A percentile compares a stretch with the other conserved stretches of the same genome.
Evolutionary conservation across 2,113 vertebrate genomes (phyloP).

Genomic region (Charina bottae): DNA sequence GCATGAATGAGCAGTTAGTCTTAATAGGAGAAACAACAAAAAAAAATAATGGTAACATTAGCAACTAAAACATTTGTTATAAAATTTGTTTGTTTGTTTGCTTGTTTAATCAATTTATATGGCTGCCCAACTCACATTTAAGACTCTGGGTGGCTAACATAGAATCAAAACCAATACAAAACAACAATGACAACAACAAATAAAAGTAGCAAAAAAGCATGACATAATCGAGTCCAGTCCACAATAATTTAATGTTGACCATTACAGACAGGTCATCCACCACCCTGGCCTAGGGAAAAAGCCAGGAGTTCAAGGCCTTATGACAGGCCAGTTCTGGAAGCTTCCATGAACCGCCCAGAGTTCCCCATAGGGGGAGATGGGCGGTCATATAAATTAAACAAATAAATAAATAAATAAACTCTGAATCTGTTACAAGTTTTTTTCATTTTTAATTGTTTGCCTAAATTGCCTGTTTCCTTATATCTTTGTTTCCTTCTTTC

Average conservation of each 20-base stretch:
- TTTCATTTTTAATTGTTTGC: not conserved
- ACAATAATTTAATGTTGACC: not conserved
- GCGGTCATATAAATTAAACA: too few species aligned
- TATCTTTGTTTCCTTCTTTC: not conserved
- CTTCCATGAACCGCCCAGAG: too few species aligned
- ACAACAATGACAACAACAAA: not conserved
- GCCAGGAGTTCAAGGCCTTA: not conserved
- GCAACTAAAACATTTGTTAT: not conserved
- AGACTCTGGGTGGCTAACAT: not conserved
- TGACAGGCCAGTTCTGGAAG: not conserved
- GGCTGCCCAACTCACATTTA: not conserved
- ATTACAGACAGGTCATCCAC: not conserved
- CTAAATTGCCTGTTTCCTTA: not conserved
- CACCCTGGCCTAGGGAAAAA: not conserved
- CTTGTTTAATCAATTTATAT: not conserved
- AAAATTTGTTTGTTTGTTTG: not conserved
- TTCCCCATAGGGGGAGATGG: too few species aligned
- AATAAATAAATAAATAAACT: too few species aligned
- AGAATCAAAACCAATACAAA: not conserved
- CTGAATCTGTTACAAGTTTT: not conserved
- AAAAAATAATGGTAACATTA: not conserved
- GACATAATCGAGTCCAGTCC: not conserved
- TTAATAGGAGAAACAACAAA: not conserved
- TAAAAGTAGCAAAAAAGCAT: not conserved
- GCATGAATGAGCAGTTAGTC: rapidly evolving